A percentile compares a stretch with the other conserved stretches of the same genome.
These are phyloP conservation scores for Chondrosia reniformis DNA, from an alignment of 37 sponge, comb jelly and placozoan genomes.

Conservation along the genomic window DNA sequence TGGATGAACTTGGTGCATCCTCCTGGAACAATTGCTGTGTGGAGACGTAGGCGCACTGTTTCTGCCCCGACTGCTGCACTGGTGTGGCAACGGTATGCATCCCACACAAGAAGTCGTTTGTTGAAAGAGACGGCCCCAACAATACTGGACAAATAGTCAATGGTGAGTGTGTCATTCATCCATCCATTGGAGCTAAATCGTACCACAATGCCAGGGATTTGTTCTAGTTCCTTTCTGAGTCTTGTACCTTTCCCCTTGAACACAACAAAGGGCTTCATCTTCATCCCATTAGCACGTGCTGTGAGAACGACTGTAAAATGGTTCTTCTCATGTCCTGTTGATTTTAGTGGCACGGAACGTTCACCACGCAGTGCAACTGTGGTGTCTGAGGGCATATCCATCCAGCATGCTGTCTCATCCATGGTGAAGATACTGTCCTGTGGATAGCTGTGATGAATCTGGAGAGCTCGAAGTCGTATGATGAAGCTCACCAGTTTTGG, in stretches of 20 bases:
- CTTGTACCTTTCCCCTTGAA: slow-evolving; percentile 53
- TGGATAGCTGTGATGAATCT: slow-evolving; percentile 15
- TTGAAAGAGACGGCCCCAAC: not conserved
- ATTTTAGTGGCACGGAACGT: slow-evolving; percentile 37
- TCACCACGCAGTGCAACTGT: slow-evolving; percentile 44
- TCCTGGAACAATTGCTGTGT: slow-evolving; percentile 32
- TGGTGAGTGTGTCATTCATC: slow-evolving; percentile 13
- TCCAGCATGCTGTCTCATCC: slow-evolving; percentile 68
- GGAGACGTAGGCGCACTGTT: not conserved
- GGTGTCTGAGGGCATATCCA: slow-evolving; percentile 58
- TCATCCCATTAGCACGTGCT: slow-evolving; percentile 54
- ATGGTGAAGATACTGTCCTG: slow-evolving; percentile 24
- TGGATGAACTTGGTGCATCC: slow-evolving; percentile 3
- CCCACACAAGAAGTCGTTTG: slow-evolving; percentile 15
- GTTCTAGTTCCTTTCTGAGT: not conserved
- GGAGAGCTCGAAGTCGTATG: not conserved
- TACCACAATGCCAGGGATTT: not conserved
- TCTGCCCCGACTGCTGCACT: not conserved
- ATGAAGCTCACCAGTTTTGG: slow-evolving; percentile 36
- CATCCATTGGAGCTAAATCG: slow-evolving; percentile 6
- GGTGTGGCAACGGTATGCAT: slow-evolving; percentile 17
- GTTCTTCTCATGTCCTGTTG: slow-evolving; percentile 63
- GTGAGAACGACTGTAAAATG: slow-evolving; percentile 51
- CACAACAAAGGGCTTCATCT: slow-evolving; percentile 47
- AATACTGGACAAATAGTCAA: not conserved